phyloP scores from a whole-genome alignment of 2,797 vertebrate genomes.

The Tamandua tetradactyla region DNA sequence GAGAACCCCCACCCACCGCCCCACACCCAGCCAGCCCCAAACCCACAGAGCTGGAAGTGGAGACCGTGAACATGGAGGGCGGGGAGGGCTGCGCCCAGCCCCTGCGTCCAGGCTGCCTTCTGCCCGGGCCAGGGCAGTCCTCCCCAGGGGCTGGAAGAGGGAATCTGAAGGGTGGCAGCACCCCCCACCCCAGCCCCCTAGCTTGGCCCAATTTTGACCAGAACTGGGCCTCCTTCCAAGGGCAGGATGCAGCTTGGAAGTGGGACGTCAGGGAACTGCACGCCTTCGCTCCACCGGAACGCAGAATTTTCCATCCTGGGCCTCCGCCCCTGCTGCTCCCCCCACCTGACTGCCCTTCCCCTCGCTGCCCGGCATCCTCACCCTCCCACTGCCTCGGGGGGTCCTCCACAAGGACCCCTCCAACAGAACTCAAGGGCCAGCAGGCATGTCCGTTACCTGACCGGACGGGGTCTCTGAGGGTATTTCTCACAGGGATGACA shows the following conservation, averaged over 20 bases:
- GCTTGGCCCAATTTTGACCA: not conserved
- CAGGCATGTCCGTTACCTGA: not conserved
- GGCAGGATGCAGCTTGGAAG: not conserved
- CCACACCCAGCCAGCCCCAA: slow-evolving; percentile 4
- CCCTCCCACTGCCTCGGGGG: not conserved
- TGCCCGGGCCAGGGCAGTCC: not conserved
- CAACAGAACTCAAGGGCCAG: not conserved
- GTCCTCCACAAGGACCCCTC: not conserved
- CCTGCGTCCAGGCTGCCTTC: not conserved
- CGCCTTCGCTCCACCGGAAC: not conserved
- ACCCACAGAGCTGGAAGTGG: not conserved
- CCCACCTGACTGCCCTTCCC: not conserved
- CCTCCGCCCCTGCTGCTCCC: not conserved
- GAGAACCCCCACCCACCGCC: slow-evolving; percentile 47
- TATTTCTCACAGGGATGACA: not conserved
- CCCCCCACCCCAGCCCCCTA: not conserved
- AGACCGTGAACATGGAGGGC: not conserved
- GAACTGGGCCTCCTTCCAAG: not conserved
- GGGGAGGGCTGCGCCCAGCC: not conserved
- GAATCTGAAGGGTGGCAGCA: not conserved
- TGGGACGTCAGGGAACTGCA: not conserved
- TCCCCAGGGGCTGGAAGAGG: not conserved
- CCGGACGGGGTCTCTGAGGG: not conserved
- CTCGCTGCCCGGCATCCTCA: not conserved
- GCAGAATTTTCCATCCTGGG: not conserved